phyloP scores from a whole-genome alignment of 2,888 invertebrate genomes.

The Cremastinae sp. region DNA sequence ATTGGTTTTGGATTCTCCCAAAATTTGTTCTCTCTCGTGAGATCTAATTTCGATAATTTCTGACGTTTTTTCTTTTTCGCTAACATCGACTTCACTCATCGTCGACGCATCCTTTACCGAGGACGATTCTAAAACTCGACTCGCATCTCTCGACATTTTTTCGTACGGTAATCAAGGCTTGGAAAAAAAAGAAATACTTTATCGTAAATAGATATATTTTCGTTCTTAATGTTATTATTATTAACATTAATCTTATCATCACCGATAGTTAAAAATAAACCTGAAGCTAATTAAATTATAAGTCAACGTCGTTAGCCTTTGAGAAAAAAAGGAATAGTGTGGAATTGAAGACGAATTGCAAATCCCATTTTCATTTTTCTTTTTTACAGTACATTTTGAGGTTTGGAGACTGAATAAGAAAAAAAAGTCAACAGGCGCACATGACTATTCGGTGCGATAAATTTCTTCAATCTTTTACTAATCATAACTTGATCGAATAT shows the following conservation, averaged over 20 bases:
- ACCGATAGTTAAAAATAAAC: conserved; percentile 19
- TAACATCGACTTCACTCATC: background rate
- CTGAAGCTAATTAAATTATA: background rate
- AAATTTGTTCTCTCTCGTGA: too few species aligned
- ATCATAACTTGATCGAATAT: too few species aligned
- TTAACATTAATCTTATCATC: conserved; percentile 17
- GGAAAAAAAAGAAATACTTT: conserved; percentile 20
- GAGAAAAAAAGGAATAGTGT: conserved; percentile 12
- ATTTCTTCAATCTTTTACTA: too few species aligned
- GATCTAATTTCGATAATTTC: conserved; percentile 45
- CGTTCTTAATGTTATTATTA: conserved; percentile 5
- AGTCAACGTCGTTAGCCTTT: conserved; percentile 11
- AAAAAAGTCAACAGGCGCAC: too few species aligned
- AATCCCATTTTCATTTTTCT: too few species aligned
- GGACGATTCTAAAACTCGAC: background rate
- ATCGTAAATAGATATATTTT: conserved; percentile 37
- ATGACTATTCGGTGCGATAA: too few species aligned
- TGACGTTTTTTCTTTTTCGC: conserved; percentile 14
- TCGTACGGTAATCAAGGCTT: background rate
- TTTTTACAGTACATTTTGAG: too few species aligned
- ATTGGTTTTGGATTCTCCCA: too few species aligned
- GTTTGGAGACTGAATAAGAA: too few species aligned
- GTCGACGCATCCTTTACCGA: background rate
- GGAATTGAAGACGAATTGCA: background rate
- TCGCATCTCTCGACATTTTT: background rate